These are phyloP conservation scores for Fistularia tabacaria DNA, from an alignment of 2,797 vertebrate species.

Conservation along the genomic window DNA sequence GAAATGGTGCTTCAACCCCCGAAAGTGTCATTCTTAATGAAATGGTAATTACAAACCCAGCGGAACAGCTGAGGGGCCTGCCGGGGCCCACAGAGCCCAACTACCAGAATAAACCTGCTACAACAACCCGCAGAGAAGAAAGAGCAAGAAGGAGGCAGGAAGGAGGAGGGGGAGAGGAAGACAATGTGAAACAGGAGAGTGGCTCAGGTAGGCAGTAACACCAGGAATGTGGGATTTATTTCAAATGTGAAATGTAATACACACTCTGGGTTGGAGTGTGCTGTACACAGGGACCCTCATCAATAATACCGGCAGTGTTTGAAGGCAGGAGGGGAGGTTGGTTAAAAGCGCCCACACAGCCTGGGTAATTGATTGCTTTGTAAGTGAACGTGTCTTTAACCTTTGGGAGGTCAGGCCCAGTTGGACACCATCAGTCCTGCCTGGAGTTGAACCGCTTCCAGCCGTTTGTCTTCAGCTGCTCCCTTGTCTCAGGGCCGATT, in stretches of 20 bases:
- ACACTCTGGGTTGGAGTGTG: constrained; percentile 59
- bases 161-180: constrained; percentile 9
- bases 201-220: constrained; percentile 49
- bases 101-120: constrained; percentile 75
- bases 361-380: constrained; percentile 80
- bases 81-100: constrained; percentile 63
- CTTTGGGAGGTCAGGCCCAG: constrained; percentile 79
- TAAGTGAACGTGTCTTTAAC: constrained; percentile 83
- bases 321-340: constrained; percentile 62
- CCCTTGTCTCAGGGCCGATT: constrained; percentile 71
- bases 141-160: constrained; percentile 13
- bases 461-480: constrained; percentile 75
- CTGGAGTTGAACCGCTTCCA: constrained; percentile 73
- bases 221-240: constrained; percentile 65
- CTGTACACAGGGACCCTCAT: constrained; percentile 65
- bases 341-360: constrained; percentile 72
- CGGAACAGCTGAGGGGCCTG: constrained; percentile 76
- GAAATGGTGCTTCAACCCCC: constrained; percentile 78
- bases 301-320: constrained; percentile 69
- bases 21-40: constrained; percentile 80
- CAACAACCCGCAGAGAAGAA: constrained; percentile 70
- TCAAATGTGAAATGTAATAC: constrained; percentile 65
- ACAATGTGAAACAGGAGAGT: constrained; percentile 39
- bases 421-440: constrained; percentile 78
- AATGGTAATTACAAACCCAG: constrained; percentile 82